Base-by-base conservation (phyloP, 2,797 vertebrate genomes). In the Tokudaia muenninki region DNA sequence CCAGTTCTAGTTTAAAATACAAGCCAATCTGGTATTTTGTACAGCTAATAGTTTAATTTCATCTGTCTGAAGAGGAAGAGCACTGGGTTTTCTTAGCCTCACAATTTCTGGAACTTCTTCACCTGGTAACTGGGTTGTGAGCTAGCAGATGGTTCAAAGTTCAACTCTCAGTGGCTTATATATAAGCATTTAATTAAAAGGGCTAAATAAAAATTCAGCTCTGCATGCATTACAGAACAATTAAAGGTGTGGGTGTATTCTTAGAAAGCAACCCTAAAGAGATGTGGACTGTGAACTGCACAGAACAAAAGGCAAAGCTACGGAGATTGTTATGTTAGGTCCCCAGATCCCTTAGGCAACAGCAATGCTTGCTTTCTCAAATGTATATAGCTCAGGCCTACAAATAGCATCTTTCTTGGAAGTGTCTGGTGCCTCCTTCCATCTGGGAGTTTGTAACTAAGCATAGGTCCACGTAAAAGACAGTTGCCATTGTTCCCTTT, bases 1-100 rank as follows among this genome's bases (percentile, higher is more conserved):
- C 87, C 90, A 94, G 83, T 81, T 92, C 34, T 59, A 94, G 47
- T 90, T 92, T 94, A 94, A 97, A 91, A 94, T 94, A 59, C 70
- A 95, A 95, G 82, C 83, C 92, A 96, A 59, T 92, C 79, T 87
- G 86, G 37, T 44, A 74, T 96, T 96, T 88, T 72, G 37, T 59
- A 41, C 34, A 77, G 79, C 50, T 96, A 83, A 92, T 74, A 37
- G 44, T 70, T 75, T 57, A 89, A 92, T 52, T 78, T 70, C 44
- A 91, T 93, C 88, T 65, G 34, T 70, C 24, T 80, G 67, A 95
- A 95, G 31, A 92, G 50, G 65, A 74, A 63, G 11, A 34, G 16
- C 94, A 57, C 50, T 11, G 52, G 61, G 57, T 34, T 70, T 34
- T 90, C 82, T 90, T 59, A 72, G 44, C 47, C 55, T 89, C 75